Base-by-base conservation (phyloP, 2,888 invertebrate species). In the Trichogramma evanescens region DNA sequence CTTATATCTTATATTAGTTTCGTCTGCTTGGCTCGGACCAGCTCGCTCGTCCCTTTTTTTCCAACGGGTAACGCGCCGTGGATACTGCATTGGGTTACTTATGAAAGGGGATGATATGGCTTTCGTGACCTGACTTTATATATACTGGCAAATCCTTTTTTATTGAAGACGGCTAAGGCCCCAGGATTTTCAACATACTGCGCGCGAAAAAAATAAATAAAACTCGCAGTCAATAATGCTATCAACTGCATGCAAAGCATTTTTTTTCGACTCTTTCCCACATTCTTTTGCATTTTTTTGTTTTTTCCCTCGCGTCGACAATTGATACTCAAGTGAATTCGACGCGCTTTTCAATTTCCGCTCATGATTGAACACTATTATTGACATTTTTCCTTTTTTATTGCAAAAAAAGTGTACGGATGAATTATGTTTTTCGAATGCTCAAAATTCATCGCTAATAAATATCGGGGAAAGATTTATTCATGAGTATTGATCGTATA, bases 71-170 rank as follows among this genome's bases (percentile, higher is more conserved):
- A 54, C 60, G 50, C 59, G 50, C 43, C 8, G 55, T 45, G 56
- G 59, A 56, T 55, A 48, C 54, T 56, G 50, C 56, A 62, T 58
- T 41, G 55, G 58, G 60, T 58, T 63, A 60, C 58, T 62, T 63
- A 64, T 61, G 62, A 62, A 60, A 62, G 62, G 55, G 56, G 63
- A 65, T 65, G 66, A 65, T 66, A 64, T 63, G 63, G 61, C 63
- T 66, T 66, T 65, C 68, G 68, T 66, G 68, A 66, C 66, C 63
- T 43, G 66, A 67, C 63, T 66, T 58, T 62, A 5, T 1, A 7
- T 5, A 10, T 5, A 46, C n/a, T 10, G 13, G 52, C 42, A 58
- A 63, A 63, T 60, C 63, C 55, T 55, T 58, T 56, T 63, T 54
- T 58, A 58, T 60, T 60, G 55, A 61, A 55, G 9, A 39, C 38